A percentile compares a stretch with the other conserved stretches of the same genome.
Conservation (phyloP, 2,888 invertebrate genomes). For the Prenolepis imparis region DNA sequence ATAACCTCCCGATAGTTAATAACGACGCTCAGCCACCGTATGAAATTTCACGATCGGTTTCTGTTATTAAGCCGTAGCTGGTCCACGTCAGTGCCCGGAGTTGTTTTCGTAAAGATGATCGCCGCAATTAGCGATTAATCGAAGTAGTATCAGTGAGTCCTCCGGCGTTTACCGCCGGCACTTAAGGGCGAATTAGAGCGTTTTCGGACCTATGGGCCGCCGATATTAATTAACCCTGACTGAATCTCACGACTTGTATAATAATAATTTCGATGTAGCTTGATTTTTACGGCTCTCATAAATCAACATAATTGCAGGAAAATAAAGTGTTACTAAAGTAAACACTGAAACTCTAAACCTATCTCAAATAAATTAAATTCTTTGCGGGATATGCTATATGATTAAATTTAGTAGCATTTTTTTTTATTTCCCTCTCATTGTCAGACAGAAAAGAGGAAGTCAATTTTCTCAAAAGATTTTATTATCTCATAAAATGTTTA, state of each 20-base stretch:
- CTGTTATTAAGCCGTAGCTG: constrained; percentile 77
- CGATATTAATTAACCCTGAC: constrained; percentile 46
- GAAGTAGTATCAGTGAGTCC: constrained; percentile 67
- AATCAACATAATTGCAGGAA: constrained; percentile 31
- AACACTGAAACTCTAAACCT: constrained; percentile 38
- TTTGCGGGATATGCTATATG: constrained; percentile 18
- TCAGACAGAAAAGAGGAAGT: not conserved
- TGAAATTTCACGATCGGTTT: constrained; percentile 80
- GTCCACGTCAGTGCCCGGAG: constrained; percentile 72
- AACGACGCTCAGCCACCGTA: constrained; percentile 78
- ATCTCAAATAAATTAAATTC: constrained; percentile 31
- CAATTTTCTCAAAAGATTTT: not conserved
- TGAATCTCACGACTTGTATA: constrained; percentile 8
- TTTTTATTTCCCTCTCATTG: constrained; percentile 31
- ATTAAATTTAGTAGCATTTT: constrained; percentile 30
- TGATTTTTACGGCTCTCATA: constrained; percentile 30
- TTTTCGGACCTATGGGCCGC: constrained; percentile 9
- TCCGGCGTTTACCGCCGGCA: constrained; percentile 20
- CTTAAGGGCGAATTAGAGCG: constrained; percentile 30
- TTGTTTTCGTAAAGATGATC: constrained; percentile 80
- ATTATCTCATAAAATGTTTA: not conserved
- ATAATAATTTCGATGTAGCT: constrained; percentile 11
- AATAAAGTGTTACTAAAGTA: constrained; percentile 49
- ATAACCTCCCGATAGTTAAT: constrained; percentile 79
- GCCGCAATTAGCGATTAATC: constrained; percentile 83